These are phyloP conservation scores for Benitochromis conjunctus DNA, from an alignment of 2,113 vertebrate species.

Conservation along the genomic window DNA sequence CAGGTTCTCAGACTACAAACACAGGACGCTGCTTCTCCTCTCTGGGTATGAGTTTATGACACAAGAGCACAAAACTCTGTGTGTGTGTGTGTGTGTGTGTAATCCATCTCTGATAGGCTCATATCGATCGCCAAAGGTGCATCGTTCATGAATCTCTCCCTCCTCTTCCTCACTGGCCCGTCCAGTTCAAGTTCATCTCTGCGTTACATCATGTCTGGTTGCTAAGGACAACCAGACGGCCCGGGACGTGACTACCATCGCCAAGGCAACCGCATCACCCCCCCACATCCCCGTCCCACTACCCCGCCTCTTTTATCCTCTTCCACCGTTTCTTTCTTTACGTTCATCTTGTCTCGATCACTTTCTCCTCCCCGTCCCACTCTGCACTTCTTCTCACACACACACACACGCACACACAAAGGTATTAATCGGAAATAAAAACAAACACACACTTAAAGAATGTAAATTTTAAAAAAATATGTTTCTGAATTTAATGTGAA, in stretches of 20 bases:
- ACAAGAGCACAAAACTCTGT: background rate
- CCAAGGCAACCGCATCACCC: conserved; percentile 77
- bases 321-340: conserved; percentile 61
- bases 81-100: conserved; percentile 79
- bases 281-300: conserved; percentile 59
- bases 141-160: conserved; percentile 75
- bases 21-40: background rate
- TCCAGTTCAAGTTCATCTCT: conserved; percentile 97
- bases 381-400: conserved; percentile 76
- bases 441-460: conserved; percentile 62
- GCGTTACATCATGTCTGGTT: conserved; percentile 99
- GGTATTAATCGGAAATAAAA: background rate
- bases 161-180: conserved; percentile 75
- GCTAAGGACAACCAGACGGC: conserved; percentile 93
- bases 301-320: background rate
- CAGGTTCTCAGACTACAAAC: background rate
- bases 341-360: conserved; percentile 45
- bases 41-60: background rate
- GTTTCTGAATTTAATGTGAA: conserved; percentile 5
- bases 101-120: conserved; percentile 93
- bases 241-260: conserved; percentile 96
- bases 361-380: conserved; percentile 3
- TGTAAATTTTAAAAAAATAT: conserved; percentile 8
- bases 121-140: conserved; percentile 89
- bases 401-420: conserved; percentile 13